Percentiles rank a stretch among this genome's conserved stretches.
phyloP scores from a whole-genome alignment of 2,888 invertebrate genomes.

The Criorhina ranunculi region DNA sequence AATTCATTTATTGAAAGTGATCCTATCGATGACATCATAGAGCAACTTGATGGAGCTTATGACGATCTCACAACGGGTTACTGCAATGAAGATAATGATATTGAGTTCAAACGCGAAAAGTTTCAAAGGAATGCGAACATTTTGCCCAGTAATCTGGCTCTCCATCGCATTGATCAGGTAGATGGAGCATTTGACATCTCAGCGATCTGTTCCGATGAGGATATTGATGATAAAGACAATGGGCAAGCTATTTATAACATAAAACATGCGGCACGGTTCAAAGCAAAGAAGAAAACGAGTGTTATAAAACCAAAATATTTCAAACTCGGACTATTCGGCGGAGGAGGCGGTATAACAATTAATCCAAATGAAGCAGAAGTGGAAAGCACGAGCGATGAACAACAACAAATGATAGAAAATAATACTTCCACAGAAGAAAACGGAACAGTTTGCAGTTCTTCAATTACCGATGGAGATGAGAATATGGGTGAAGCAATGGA shows the following conservation, averaged over 20 bases:
- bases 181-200: conserved; percentile 75
- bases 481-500: conserved; percentile 34
- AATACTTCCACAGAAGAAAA: conserved; percentile 59
- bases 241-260: conserved; percentile 23
- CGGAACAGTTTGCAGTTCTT: conserved; percentile 37
- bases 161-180: conserved; percentile 83
- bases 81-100: conserved; percentile 69
- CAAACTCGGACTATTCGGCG: conserved; percentile 78
- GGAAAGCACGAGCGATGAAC: conserved; percentile 56
- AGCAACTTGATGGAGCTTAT: conserved; percentile 82
- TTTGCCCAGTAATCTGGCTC: neutral
- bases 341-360: conserved; percentile 74
- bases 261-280: conserved; percentile 23
- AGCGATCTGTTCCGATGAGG: conserved; percentile 41
- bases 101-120: conserved; percentile 66
- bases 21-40: conserved; percentile 83
- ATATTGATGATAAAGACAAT: conserved; percentile 65
- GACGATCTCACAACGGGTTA: conserved; percentile 77
- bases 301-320: conserved; percentile 79
- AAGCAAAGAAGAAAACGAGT: conserved; percentile 18
- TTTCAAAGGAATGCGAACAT: neutral
- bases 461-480: conserved; percentile 40
- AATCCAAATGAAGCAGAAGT: conserved; percentile 55
- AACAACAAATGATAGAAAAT: conserved; percentile 17
- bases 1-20: conserved; percentile 78